Conservation (phyloP, 1,140 invertebrate species). For the Sycophaga agraensis region DNA sequence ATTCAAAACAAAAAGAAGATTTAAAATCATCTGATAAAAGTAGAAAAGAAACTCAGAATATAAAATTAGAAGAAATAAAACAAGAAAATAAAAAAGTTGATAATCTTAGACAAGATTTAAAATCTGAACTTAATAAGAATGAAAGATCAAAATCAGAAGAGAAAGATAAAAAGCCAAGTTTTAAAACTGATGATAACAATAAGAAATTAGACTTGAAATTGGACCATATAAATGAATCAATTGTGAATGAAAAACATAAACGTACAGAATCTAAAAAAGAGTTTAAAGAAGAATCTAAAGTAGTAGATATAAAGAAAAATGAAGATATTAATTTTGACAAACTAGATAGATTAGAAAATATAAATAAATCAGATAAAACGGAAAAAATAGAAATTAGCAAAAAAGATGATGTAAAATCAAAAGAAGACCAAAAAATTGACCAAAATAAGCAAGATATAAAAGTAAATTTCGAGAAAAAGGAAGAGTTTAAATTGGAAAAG, state of each 20-base stretch:
- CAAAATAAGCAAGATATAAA: constrained; percentile 7
- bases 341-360: constrained; percentile 15
- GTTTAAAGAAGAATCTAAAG: constrained; percentile 4
- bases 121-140: constrained; percentile 8
- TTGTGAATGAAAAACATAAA: background rate
- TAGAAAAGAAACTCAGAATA: constrained; percentile 21
- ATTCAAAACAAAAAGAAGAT: constrained; percentile 24
- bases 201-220: constrained; percentile 3
- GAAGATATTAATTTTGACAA: constrained; percentile 21
- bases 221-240: constrained; percentile 5
- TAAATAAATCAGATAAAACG: constrained; percentile 1
- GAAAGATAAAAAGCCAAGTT: constrained; percentile 31
- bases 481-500: constrained; percentile 17
- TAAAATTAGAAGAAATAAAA: constrained; percentile 27
- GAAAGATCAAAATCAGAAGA: constrained; percentile 20
- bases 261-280: constrained; percentile 15
- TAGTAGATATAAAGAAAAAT: constrained; percentile 10
- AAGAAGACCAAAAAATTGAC: too few relatives aligned
- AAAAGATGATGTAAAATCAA: constrained; percentile 30
- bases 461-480: constrained; percentile 12
- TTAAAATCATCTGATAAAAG: constrained; percentile 31
- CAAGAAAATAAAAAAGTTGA: constrained; percentile 32
- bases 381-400: constrained; percentile 12
- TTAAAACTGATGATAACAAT: background rate
- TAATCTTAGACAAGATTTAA: constrained; percentile 18